phyloP scores from a whole-genome alignment of 2,888 invertebrate species.

The Ptilodon capucinus region DNA sequence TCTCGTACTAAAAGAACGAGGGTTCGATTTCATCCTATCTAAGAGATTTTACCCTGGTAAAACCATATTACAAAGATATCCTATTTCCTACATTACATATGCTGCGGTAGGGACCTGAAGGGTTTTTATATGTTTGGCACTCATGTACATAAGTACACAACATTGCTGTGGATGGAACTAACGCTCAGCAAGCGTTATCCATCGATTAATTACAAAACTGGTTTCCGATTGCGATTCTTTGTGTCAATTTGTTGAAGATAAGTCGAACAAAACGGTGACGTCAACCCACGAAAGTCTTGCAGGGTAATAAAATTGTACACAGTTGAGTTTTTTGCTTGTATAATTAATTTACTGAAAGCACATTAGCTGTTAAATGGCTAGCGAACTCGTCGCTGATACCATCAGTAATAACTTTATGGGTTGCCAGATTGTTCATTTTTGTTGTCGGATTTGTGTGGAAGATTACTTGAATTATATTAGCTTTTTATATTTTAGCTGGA shows the following conservation, averaged over 20 bases:
- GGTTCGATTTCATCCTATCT: too few relatives aligned
- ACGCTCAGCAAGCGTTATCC: background rate
- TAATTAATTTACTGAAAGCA: slow-evolving; percentile 19
- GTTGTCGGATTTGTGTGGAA: background rate
- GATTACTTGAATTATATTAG: too few relatives aligned
- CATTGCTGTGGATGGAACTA: background rate
- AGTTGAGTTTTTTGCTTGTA: slow-evolving; percentile 17
- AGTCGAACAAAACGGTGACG: background rate
- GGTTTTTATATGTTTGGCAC: too few relatives aligned
- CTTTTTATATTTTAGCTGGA: too few relatives aligned
- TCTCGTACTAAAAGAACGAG: too few relatives aligned
- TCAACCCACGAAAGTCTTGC: slow-evolving; percentile 1
- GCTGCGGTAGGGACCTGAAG: too few relatives aligned
- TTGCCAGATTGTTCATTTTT: slow-evolving; percentile 4
- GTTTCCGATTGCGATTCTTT: background rate
- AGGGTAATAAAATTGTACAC: background rate
- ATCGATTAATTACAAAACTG: background rate
- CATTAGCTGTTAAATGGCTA: slow-evolving; percentile 23
- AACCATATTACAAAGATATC: too few relatives aligned
- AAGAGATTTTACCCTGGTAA: too few relatives aligned
- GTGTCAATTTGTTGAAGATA: background rate
- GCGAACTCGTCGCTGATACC: slow-evolving; percentile 22
- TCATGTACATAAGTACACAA: too few relatives aligned
- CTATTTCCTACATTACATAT: too few relatives aligned
- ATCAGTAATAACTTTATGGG: slow-evolving; percentile 17